phyloP scores from a whole-genome alignment of 2,113 vertebrate genomes.

The Castor canadensis region DNA sequence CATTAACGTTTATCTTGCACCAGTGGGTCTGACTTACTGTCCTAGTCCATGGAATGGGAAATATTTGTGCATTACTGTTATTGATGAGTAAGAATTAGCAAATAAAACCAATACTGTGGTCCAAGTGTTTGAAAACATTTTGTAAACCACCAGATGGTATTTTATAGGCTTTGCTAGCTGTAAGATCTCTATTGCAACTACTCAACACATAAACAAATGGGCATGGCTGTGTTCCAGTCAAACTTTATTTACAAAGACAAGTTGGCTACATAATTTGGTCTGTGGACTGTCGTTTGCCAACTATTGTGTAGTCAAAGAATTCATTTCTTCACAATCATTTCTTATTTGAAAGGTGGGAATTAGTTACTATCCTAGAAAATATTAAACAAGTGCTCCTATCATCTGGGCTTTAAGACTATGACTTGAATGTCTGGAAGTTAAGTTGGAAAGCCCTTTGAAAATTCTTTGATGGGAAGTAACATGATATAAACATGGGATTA shows the following conservation, averaged over 20 bases:
- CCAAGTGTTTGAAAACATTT: neutral
- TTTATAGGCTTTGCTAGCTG: neutral
- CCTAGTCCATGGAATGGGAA: neutral
- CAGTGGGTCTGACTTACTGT: conserved; percentile 25
- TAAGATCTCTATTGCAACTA: neutral
- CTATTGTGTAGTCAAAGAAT: neutral
- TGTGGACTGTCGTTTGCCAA: neutral
- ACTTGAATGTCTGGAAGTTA: neutral
- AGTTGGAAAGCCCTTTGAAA: conserved; percentile 2
- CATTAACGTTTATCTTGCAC: conserved; percentile 31
- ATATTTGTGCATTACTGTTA: neutral
- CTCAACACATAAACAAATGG: neutral
- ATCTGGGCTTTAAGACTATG: neutral
- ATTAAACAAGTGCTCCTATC: neutral
- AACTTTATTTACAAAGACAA: neutral
- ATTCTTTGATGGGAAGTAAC: neutral
- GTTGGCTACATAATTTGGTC: neutral
- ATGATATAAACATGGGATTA: neutral
- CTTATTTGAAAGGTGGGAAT: conserved; percentile 22
- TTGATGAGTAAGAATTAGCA: neutral
- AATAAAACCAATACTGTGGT: neutral
- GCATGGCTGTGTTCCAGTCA: neutral
- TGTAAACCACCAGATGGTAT: neutral
- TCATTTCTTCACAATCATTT: neutral
- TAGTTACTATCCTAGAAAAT: conserved; percentile 36